These are phyloP conservation scores for Pyrrhopygopsis socrates DNA, from an alignment of 2,888 invertebrate species.

Conservation along the genomic window DNA sequence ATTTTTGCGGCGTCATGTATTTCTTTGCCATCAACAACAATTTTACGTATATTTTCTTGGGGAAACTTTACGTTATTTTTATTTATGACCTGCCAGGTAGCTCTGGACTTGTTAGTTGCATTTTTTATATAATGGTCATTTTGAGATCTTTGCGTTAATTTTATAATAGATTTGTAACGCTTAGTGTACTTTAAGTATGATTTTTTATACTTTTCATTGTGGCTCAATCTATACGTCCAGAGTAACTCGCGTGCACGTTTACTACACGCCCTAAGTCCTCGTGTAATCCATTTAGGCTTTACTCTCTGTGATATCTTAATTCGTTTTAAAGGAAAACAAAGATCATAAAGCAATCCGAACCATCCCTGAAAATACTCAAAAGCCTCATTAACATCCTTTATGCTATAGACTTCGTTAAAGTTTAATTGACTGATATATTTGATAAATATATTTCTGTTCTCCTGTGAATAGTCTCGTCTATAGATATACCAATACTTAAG, in stretches of 20 bases:
- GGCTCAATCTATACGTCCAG: not conserved
- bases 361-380: not conserved
- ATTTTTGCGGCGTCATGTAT: not conserved
- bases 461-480: not conserved
- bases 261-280: not conserved
- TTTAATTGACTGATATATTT: not conserved
- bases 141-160: not conserved
- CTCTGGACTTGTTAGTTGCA: not conserved
- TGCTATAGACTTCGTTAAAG: not conserved
- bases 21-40: not conserved
- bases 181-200: not conserved
- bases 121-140: not conserved
- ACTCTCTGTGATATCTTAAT: not conserved
- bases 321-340: not conserved
- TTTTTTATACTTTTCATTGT: not conserved
- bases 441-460: not conserved
- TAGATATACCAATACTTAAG: not conserved
- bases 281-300: conserved; percentile 10
- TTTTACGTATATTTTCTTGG: not conserved
- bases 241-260: not conserved
- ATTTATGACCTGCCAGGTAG: not conserved
- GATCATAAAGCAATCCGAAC: conserved; percentile 2
- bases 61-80: not conserved
- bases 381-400: not conserved
- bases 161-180: not conserved